Percentiles rank a stretch among this genome's conserved stretches.
Conservation (phyloP, 2,888 invertebrate species). For the Andrena marginata region DNA sequence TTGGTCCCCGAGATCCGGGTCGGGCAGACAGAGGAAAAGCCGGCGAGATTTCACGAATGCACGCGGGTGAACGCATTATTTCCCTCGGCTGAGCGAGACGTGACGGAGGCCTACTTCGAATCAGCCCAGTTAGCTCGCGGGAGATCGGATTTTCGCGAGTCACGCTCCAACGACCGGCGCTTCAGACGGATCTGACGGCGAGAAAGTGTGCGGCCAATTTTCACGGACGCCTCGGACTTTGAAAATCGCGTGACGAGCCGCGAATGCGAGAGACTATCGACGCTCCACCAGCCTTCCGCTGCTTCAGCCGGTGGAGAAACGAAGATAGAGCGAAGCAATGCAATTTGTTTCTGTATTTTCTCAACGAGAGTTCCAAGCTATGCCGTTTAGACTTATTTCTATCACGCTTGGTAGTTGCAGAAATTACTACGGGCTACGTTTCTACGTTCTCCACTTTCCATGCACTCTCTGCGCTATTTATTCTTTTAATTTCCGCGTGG, state of each 20-base stretch:
- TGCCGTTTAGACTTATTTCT: not conserved
- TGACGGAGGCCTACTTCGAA: constrained; percentile 72
- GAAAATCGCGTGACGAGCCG: constrained; percentile 26
- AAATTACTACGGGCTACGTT: not conserved
- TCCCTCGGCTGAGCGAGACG: constrained; percentile 63
- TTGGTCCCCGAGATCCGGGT: constrained; percentile 7
- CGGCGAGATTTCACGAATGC: not conserved
- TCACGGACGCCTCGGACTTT: constrained; percentile 51
- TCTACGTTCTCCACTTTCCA: constrained; percentile 1
- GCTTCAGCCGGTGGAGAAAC: not conserved
- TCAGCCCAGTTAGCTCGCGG: constrained; percentile 71
- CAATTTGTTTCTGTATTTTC: not conserved
- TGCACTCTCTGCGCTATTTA: not conserved
- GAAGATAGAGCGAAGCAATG: not conserved
- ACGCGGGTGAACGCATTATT: constrained; percentile 35
- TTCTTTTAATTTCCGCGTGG: not conserved
- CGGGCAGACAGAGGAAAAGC: constrained; percentile 20
- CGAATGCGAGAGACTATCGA: not conserved
- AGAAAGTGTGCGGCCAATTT: constrained; percentile 75
- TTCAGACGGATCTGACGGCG: constrained; percentile 70
- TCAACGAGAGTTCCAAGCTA: not conserved
- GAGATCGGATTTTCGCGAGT: constrained; percentile 77
- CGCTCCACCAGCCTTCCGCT: no score
- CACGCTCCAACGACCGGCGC: constrained; percentile 72
- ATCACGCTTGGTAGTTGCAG: not conserved